phyloP scores from a whole-genome alignment of 1,140 invertebrate genomes.

The Lucilia sericata region DNA sequence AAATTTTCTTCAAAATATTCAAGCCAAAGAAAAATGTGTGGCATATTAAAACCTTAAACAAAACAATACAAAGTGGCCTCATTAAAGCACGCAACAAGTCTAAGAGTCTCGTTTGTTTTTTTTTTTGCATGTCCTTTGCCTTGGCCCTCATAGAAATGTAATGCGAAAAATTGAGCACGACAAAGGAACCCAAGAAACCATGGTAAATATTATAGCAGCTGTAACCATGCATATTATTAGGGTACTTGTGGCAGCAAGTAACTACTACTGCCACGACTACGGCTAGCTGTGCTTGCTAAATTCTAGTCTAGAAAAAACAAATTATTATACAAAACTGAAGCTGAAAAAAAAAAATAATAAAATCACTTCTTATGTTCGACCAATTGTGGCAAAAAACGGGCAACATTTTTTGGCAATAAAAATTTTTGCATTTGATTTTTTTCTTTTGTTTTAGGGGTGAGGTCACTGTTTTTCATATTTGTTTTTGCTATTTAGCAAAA shows the following conservation, averaged over 20 bases:
- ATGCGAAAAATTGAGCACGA: background rate
- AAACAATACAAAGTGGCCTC: conserved; percentile 35
- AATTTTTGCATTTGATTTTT: background rate
- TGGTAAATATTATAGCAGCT: background rate
- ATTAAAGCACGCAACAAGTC: conserved; percentile 35
- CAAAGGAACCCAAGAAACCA: background rate
- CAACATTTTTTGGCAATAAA: conserved; percentile 39
- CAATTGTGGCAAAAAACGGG: conserved; percentile 3
- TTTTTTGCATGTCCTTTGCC: conserved; percentile 18
- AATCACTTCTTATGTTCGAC: conserved; percentile 26
- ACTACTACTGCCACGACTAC: background rate
- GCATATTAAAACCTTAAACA: conserved; percentile 21
- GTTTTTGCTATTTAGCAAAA: background rate
- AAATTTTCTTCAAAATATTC: background rate
- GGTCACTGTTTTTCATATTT: background rate
- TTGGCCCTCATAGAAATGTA: background rate
- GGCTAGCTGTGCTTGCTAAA: background rate
- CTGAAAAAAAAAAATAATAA: conserved; percentile 17
- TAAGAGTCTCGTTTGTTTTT: background rate
- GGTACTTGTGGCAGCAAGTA: background rate
- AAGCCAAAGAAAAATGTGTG: background rate
- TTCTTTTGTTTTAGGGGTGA: background rate
- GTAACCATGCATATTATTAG: conserved; percentile 26
- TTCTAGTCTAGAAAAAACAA: background rate
- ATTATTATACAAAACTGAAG: background rate